Conservation (phyloP, 2,113 vertebrate genomes). For the Gavialis gangeticus region DNA sequence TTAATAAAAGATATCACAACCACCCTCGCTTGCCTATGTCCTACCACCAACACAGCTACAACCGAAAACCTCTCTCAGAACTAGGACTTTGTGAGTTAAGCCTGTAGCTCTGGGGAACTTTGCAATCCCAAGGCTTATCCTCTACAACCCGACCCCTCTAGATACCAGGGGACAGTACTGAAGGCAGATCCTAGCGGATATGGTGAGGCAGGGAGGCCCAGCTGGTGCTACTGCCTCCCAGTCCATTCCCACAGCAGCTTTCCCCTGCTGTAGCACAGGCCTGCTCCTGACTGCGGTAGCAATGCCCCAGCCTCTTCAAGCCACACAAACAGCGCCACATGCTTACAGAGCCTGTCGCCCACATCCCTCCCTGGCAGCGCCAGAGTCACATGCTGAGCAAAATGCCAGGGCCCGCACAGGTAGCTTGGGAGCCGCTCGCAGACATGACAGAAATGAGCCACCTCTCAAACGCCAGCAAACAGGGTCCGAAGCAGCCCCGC, state of each 20-base stretch:
- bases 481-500: background rate
- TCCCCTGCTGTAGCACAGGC: too few species aligned
- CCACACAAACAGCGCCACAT: background rate
- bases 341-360: background rate
- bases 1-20: too few species aligned
- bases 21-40: too few species aligned
- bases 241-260: background rate
- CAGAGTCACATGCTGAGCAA: background rate
- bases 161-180: background rate
- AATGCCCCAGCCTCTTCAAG: background rate
- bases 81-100: too few species aligned
- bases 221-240: background rate
- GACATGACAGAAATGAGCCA: background rate
- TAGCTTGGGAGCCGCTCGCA: too few species aligned
- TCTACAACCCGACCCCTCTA: background rate
- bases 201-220: background rate
- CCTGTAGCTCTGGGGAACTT: too few species aligned
- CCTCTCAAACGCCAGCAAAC: background rate
- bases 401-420: too few species aligned
- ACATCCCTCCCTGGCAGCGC: background rate
- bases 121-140: too few species aligned
- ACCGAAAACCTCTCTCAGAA: too few species aligned
- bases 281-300: background rate
- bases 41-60: too few species aligned
- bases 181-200: background rate